Conservation (phyloP, 2,113 vertebrate genomes). For the Phylloscopus trochiloides region DNA sequence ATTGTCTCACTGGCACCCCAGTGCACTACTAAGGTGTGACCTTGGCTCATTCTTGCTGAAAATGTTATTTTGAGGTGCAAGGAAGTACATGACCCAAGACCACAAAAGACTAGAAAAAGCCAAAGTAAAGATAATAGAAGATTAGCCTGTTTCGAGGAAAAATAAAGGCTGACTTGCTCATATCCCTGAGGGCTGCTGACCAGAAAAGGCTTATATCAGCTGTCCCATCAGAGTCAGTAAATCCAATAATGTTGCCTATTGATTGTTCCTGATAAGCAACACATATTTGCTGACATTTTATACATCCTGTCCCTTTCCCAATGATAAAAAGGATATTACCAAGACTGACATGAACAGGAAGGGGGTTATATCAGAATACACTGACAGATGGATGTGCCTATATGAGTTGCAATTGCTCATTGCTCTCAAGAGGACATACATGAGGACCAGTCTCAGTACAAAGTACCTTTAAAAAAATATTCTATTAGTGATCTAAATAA, state of each 20-base stretch:
- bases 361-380: neutral
- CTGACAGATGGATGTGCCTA: fast-evolving
- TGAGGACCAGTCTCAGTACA: neutral
- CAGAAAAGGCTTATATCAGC: neutral
- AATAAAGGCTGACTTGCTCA: neutral
- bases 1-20: neutral
- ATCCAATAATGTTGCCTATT: neutral
- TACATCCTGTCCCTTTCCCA: neutral
- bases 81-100: neutral
- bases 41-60: neutral
- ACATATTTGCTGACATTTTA: neutral
- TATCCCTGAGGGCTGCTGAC: neutral
- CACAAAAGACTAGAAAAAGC: neutral
- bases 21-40: neutral
- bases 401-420: neutral
- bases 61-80: neutral
- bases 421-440: neutral
- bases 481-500: neutral
- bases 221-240: neutral
- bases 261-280: neutral
- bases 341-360: neutral
- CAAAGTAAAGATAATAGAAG: neutral
- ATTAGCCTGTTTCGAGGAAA: neutral
- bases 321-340: neutral
- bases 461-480: neutral